Base-by-base conservation (phyloP, 2,113 vertebrate genomes). In the Microcebus tavaratra region DNA sequence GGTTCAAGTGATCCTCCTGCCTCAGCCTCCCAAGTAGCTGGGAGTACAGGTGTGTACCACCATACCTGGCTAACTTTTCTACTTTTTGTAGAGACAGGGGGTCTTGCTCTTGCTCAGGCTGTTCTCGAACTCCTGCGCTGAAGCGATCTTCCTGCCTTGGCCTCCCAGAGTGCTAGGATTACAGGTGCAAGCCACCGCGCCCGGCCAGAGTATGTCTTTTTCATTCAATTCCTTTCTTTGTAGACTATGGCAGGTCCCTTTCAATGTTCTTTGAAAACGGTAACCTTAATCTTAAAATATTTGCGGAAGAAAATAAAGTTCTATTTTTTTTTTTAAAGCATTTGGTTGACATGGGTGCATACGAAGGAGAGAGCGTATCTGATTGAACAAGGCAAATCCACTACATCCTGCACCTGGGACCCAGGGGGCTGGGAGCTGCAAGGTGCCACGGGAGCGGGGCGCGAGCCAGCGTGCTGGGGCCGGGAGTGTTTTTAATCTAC, bases 271-370 rank as follows among this genome's bases (percentile, higher is more conserved):
- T 88, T 85, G 85, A 84, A 94, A 94, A 76, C 53, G 12, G 21
- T 63, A 48, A 83, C 36, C 31, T 78, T 94, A 79, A 91, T 92
- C 81, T 96, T 34, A 91, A 91, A 59, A 84, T 72, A 75, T 57
- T 79, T 75, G 50, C 75, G 36, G 34, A 61, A 92, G n/a, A 96
- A 94, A 65, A 55, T 48, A 76, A 57, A 93, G 29, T 86, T 63
- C 36, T 83, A 1, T 42, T 78, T n/a, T 72, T 93, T 93, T 45
- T 34, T 25, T 55, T 29, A 72, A 84, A 90, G 72, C 45, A 42
- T 72, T 90, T 88, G 63, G 57, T 82, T 73, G 86, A 65, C 83
- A 5, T 2, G 11, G 39, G 11, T 61, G 27, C 48, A 55, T 10
- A 15, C 25, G 34, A 95, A 90, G 83, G 79, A 55, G 50, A 67